Conservation (phyloP, 2,797 vertebrate species). For the Arvicola amphibius region DNA sequence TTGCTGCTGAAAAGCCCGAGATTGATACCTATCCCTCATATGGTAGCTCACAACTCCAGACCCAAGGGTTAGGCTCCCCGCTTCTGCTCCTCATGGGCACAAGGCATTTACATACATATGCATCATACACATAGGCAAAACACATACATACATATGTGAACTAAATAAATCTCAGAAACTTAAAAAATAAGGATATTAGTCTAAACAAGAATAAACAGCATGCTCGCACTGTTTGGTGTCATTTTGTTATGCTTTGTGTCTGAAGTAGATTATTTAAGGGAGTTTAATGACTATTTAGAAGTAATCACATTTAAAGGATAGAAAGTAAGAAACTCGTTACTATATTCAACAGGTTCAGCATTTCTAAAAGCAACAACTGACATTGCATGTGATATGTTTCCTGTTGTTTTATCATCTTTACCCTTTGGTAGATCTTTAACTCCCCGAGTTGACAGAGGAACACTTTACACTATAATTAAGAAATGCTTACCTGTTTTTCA, state of each 20-base stretch:
- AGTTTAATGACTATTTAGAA: neutral
- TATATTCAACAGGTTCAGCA: neutral
- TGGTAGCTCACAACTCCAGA: neutral
- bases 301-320: neutral
- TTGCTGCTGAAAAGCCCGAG: neutral
- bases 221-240: neutral
- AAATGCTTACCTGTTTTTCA: conserved; percentile 41
- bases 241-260: neutral
- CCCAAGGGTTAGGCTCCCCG: neutral
- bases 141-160: no score
- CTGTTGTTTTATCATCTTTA: neutral
- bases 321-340: neutral
- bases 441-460: neutral
- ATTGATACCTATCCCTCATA: neutral
- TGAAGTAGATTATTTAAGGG: neutral
- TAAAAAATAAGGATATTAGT: neutral
- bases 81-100: neutral
- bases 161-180: neutral
- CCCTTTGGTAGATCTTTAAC: neutral
- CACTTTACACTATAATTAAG: neutral
- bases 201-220: conserved; percentile 28
- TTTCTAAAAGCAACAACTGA: neutral
- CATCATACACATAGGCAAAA: no score
- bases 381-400: neutral
- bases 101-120: neutral